Evolutionary conservation across 2,113 vertebrate genomes (phyloP).

Genomic region (Acinonyx jubatus): DNA sequence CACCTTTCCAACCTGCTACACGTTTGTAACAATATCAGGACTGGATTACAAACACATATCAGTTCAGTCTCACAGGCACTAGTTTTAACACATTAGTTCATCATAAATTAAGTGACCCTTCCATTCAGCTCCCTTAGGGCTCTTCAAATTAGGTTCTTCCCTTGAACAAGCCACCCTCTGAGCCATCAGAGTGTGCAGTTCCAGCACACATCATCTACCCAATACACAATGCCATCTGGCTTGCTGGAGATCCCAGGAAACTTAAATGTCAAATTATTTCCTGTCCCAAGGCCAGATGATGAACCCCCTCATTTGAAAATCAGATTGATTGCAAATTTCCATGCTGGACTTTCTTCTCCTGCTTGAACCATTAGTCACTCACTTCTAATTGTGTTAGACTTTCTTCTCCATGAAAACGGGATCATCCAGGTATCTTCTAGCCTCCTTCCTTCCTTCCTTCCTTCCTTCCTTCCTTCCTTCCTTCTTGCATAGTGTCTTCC

Average conservation of each 20-base stretch:
- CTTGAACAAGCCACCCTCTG: neutral
- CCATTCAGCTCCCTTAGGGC: neutral
- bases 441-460: neutral
- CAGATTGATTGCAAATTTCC: neutral
- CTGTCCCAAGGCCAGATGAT: neutral
- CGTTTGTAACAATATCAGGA: neutral
- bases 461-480: neutral
- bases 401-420: neutral
- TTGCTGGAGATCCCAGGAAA: neutral
- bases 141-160: neutral
- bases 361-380: neutral
- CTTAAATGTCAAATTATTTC: fast-evolving
- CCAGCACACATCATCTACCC: neutral
- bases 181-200: neutral
- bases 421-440: neutral
- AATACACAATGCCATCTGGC: neutral
- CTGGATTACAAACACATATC: neutral
- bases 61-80: neutral
- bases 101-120: neutral
- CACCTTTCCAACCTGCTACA: neutral
- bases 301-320: neutral
- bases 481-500: neutral
- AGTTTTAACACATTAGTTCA: neutral
- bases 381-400: neutral
- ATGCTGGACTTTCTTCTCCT: neutral